These are phyloP conservation scores for Batillaria attramentaria DNA, from an alignment of 1,140 invertebrate genomes.

Conservation along the genomic window DNA sequence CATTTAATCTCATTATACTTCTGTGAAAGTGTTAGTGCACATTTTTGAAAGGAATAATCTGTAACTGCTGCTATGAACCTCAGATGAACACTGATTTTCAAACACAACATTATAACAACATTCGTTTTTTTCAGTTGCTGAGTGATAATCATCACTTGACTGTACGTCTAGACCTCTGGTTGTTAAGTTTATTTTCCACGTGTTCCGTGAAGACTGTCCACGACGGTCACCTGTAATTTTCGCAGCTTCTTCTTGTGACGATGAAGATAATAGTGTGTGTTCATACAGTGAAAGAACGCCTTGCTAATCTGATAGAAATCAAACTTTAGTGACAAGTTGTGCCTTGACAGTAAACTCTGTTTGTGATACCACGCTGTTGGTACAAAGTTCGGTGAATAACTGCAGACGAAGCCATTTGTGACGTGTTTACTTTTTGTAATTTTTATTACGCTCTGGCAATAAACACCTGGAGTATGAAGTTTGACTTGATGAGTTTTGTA, in stretches of 20 bases:
- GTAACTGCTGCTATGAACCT: too few species aligned
- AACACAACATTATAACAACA: too few species aligned
- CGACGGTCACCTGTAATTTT: background rate
- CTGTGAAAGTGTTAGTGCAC: background rate
- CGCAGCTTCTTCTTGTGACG: background rate
- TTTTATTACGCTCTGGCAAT: background rate
- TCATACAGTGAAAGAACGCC: background rate
- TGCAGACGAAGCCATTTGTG: background rate
- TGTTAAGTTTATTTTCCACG: background rate
- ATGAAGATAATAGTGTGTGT: background rate
- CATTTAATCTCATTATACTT: background rate
- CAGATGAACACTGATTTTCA: too few species aligned
- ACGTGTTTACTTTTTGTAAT: constrained; percentile 11
- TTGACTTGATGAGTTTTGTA: too few species aligned
- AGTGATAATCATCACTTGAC: too few species aligned
- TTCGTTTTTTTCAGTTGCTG: too few species aligned
- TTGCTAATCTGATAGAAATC: constrained; percentile 2
- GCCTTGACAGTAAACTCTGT: background rate
- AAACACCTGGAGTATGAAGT: background rate
- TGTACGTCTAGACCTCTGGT: too few species aligned
- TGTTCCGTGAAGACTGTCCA: background rate
- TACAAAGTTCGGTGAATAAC: background rate
- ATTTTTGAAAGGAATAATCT: background rate
- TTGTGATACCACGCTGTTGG: background rate
- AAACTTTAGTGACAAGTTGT: constrained; percentile 3